Evolutionary conservation across 1,140 invertebrate genomes (phyloP).

Genomic region (Tetranychus urticae): DNA sequence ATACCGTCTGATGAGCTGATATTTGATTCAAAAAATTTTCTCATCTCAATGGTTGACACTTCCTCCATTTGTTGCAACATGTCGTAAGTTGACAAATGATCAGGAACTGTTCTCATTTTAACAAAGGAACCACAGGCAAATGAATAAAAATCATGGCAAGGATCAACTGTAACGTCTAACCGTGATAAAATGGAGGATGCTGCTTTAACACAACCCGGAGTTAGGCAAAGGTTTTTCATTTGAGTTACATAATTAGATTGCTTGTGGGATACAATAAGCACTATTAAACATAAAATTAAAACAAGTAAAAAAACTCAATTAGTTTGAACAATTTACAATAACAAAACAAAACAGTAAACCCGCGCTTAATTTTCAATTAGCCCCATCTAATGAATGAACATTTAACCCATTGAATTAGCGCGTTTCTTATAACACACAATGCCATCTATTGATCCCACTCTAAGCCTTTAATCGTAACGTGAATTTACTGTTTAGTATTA

Average conservation of each 20-base stretch:
- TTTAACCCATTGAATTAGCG: too few relatives aligned
- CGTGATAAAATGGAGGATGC: constrained; percentile 1
- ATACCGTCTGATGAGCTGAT: constrained; percentile 14
- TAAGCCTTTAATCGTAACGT: too few relatives aligned
- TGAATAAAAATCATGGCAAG: constrained; percentile 41
- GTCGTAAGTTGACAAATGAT: constrained; percentile 21
- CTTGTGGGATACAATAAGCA: too few relatives aligned
- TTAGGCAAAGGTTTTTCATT: constrained; percentile 1
- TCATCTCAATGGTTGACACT: constrained; percentile 21
- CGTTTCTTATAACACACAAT: too few relatives aligned
- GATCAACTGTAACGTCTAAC: constrained; percentile 17
- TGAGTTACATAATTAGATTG: neutral
- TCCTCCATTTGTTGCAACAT: constrained; percentile 26
- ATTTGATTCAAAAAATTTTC: constrained; percentile 16
- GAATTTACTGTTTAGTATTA: too few relatives aligned
- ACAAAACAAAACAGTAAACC: too few relatives aligned
- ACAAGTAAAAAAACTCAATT: too few relatives aligned
- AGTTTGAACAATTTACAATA: too few relatives aligned
- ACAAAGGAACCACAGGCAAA: constrained; percentile 34
- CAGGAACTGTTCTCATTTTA: constrained; percentile 19
- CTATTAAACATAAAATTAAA: too few relatives aligned
- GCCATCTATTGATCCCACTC: too few relatives aligned
- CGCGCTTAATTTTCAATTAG: too few relatives aligned
- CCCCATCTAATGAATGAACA: too few relatives aligned
- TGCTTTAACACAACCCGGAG: constrained; percentile 1